Base-by-base conservation (phyloP, 2,113 vertebrate species). In the Dromiciops gliroides region DNA sequence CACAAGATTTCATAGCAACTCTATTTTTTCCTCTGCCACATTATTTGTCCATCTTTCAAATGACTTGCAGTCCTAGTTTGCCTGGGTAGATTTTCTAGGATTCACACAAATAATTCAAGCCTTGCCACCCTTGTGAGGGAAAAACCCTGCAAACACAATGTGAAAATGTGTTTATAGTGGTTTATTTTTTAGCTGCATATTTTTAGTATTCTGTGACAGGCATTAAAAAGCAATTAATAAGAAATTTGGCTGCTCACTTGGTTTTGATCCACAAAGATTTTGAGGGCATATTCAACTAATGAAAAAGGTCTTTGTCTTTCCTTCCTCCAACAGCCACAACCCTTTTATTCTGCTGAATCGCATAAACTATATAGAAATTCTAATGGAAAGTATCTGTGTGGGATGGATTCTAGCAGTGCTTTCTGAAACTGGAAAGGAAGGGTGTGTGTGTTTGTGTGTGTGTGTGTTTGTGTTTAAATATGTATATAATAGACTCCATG, bases 201-300 rank as follows among this genome's bases (percentile, higher is more conserved):
- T 94, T 94, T 96, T 95, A 94, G 93, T 89, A 88, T 48, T 90
- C 90, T 93, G 95, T 95, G n/a, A 67, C 95, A 83, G n/a, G 91
- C 67, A 97, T 93, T 83, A 16, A 96, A 96, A 94, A 92, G 28
- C 24, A 95, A 94, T 50, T 93, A 93, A 67, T 67, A 91, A 95
- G 44, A 24, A 51, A 94, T 48, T 51, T 44, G 94, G 92, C 48
- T 53, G 94, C 75, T 90, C 93, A 95, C 48, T 4, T 93, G 53
- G 22, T 67, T 51, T 52, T 60, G 93, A 90, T 92, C 49, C 93
- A 92, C 48, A 14, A 91, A 24, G 93, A 83, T 93, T 95, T 88
- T 83, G 93, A 95, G 89, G 50, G 96, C 60, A 31, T 97, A 48
- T 51, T 88, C 89, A 93, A 94, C 51, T 91, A 89, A 93, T 25